Evolutionary conservation across 2,888 invertebrate genomes (phyloP).

Genomic region (Nomada hirtipes): DNA sequence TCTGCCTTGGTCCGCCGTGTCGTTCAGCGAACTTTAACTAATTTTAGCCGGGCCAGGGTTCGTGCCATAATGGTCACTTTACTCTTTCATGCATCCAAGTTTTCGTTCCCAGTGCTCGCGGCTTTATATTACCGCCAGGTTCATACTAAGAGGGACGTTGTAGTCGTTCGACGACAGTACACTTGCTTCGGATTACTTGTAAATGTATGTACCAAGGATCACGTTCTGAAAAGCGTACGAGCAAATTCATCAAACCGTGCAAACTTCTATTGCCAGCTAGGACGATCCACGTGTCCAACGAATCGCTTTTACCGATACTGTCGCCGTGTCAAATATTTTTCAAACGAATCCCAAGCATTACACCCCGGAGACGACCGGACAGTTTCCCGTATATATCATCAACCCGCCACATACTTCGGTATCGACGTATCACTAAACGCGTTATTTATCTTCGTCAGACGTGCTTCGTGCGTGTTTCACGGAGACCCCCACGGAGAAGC

Average conservation of each 20-base stretch:
- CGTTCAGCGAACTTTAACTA: conserved; percentile 21
- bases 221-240: no score
- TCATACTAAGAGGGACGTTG: neutral
- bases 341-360: conserved; percentile 38
- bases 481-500: conserved; percentile 62
- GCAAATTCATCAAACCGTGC: conserved; percentile 11
- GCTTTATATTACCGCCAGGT: conserved; percentile 1
- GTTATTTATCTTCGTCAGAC: conserved; percentile 79
- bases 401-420: conserved; percentile 53
- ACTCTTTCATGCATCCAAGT: conserved; percentile 11
- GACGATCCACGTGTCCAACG: neutral
- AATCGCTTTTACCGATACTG: conserved; percentile 14
- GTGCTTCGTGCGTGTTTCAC: conserved; percentile 62
- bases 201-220: neutral
- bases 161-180: neutral
- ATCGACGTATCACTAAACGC: conserved; percentile 70
- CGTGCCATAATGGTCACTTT: conserved; percentile 12
- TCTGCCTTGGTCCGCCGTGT: conserved; percentile 12
- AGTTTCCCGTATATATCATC: conserved; percentile 4
- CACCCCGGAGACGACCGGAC: conserved; percentile 10
- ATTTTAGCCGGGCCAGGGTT: conserved; percentile 17
- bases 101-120: neutral
- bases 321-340: conserved; percentile 33
- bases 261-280: neutral
- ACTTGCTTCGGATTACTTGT: no score